A percentile compares a stretch with the other conserved stretches of the same genome.
Conservation (phyloP, 2,797 vertebrate genomes). For the Gymnodraco acuticeps region DNA sequence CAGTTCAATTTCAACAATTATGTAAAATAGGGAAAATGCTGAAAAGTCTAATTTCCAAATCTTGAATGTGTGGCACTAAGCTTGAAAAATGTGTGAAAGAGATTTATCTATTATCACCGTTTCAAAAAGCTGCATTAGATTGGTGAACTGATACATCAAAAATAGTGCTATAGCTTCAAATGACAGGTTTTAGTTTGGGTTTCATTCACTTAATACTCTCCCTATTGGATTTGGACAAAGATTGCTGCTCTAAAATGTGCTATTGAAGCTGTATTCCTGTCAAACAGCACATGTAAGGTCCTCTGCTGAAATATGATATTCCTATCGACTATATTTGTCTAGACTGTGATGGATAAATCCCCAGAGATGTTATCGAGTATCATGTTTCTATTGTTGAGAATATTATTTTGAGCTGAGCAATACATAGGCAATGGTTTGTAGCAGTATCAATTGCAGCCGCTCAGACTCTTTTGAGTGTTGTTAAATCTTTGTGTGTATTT, state of each 20-base stretch:
- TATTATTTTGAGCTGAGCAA: constrained; percentile 49
- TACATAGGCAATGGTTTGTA: constrained; percentile 25
- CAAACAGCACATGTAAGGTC: constrained; percentile 15
- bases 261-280: constrained; percentile 9
- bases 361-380: constrained; percentile 29
- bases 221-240: not conserved
- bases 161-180: too few relatives aligned
- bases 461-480: constrained; percentile 2
- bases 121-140: too few relatives aligned
- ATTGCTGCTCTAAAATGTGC: not conserved
- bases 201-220: too few relatives aligned
- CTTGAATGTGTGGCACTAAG: too few relatives aligned
- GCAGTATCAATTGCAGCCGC: constrained; percentile 11
- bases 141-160: too few relatives aligned
- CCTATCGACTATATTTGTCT: constrained; percentile 32
- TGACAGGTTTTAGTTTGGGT: too few relatives aligned
- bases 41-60: too few relatives aligned
- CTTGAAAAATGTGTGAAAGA: too few relatives aligned
- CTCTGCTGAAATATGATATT: constrained; percentile 42
- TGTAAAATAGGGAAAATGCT: too few relatives aligned
- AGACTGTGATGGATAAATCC: constrained; percentile 45
- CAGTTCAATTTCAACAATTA: too few relatives aligned
- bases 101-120: too few relatives aligned
- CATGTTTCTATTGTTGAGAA: constrained; percentile 38
- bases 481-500: constrained; percentile 16